Percentiles rank a stretch among this genome's conserved stretches.
Conservation (phyloP, 2,113 vertebrate species). For the Okapia johnstoni region DNA sequence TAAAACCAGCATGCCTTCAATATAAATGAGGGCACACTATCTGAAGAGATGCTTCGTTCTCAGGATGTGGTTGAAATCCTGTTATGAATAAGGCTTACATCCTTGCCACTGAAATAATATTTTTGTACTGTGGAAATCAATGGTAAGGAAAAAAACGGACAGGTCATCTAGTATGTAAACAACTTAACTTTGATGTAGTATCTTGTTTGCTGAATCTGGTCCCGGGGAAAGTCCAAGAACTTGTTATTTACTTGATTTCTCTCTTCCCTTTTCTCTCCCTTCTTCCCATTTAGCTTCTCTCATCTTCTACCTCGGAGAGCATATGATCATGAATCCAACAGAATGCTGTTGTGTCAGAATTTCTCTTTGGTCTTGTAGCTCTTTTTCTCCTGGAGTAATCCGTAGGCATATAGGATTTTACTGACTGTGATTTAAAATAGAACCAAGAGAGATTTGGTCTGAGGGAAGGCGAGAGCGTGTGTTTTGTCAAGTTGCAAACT, state of each 20-base stretch:
- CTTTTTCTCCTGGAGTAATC: not conserved
- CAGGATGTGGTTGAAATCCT: conserved; percentile 98
- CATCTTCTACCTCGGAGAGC: not conserved
- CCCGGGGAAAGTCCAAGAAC: conserved; percentile 61
- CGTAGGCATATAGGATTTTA: not conserved
- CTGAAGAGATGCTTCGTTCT: conserved; percentile 87
- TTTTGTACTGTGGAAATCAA: conserved; percentile 92
- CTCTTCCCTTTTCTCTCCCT: conserved; percentile 6
- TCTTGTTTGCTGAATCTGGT: conserved; percentile 70
- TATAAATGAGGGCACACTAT: conserved; percentile 82
- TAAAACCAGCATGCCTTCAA: conserved; percentile 85
- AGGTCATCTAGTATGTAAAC: conserved; percentile 81
- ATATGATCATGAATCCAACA: not conserved
- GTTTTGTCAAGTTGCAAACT: conserved; percentile 49
- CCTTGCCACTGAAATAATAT: conserved; percentile 95
- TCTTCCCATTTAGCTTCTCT: not conserved
- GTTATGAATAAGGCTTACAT: conserved; percentile 99
- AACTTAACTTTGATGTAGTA: conserved; percentile 81
- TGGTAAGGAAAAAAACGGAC: conserved; percentile 74
- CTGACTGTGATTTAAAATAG: not conserved
- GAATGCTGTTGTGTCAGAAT: not conserved
- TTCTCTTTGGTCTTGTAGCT: not conserved
- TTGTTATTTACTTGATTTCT: conserved; percentile 4
- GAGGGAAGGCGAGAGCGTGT: not conserved
- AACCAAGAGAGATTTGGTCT: not conserved